Conservation (phyloP, 2,888 invertebrate genomes). For the Agonopterix arenella region DNA sequence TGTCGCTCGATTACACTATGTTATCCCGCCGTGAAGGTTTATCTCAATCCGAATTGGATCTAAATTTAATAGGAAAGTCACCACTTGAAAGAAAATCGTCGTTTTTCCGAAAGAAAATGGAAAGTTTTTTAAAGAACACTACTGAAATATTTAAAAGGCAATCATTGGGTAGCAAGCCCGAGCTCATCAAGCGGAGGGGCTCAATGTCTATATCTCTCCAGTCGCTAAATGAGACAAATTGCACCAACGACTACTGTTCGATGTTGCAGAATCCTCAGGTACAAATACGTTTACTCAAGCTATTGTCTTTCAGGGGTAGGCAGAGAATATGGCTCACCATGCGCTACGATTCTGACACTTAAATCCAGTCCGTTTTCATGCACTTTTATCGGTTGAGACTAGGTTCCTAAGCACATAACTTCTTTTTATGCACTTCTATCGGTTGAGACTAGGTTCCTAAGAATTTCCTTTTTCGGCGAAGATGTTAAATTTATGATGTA, state of each 20-base stretch:
- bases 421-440: too few species aligned
- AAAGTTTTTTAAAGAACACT: constrained; percentile 63
- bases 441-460: too few species aligned
- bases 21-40: constrained; percentile 45
- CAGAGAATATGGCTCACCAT: too few species aligned
- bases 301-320: too few species aligned
- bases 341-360: too few species aligned
- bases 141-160: constrained; percentile 61
- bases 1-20: constrained; percentile 59
- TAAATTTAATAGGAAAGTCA: constrained; percentile 59
- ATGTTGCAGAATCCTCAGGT: constrained; percentile 1
- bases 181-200: constrained; percentile 34
- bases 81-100: constrained; percentile 65
- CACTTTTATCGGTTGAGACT: too few species aligned
- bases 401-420: too few species aligned
- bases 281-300: too few species aligned
- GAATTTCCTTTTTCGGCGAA: too few species aligned
- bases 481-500: too few species aligned
- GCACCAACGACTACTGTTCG: constrained; percentile 19
- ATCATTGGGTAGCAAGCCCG: constrained; percentile 31
- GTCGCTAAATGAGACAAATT: constrained; percentile 43
- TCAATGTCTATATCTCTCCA: constrained; percentile 61
- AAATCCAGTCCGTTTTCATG: too few species aligned
- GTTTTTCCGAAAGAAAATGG: constrained; percentile 65
- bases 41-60: constrained; percentile 62